Percentiles rank a stretch among this genome's conserved stretches.
phyloP scores from a whole-genome alignment of 92 coral and sea anemone genomes.

The Virgularia gustaviana region DNA sequence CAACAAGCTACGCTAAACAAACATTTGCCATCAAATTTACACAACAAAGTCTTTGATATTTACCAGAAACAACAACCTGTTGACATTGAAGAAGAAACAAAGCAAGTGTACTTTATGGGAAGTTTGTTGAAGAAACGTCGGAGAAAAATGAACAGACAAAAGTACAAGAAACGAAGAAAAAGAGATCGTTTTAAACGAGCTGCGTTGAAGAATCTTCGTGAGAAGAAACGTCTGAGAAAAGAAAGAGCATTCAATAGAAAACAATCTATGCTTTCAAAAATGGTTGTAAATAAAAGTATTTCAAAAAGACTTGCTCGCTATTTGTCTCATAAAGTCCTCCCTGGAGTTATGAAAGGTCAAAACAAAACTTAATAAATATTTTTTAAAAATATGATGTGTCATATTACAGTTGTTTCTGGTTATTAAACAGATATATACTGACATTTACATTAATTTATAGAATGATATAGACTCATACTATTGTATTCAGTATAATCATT shows the following conservation, averaged over 20 bases:
- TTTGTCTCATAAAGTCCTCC: slow-evolving; percentile 33
- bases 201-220: slow-evolving; percentile 69
- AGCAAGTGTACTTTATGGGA: slow-evolving; percentile 37
- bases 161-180: slow-evolving; percentile 82
- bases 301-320: slow-evolving; percentile 32
- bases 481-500: no score
- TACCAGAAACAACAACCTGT: background rate
- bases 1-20: background rate
- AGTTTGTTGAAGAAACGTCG: slow-evolving; percentile 77
- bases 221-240: slow-evolving; percentile 60
- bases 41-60: background rate
- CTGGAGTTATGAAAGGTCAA: slow-evolving; percentile 27
- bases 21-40: background rate
- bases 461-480: no score
- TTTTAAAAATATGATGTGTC: no score
- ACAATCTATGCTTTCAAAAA: slow-evolving; percentile 29
- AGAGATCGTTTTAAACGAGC: slow-evolving; percentile 82
- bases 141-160: slow-evolving; percentile 87
- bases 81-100: slow-evolving; percentile 7
- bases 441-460: no score
- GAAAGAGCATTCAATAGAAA: slow-evolving; percentile 63
- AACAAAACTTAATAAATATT: background rate
- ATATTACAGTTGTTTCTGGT: no score
- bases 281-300: slow-evolving; percentile 34
- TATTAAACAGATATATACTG: no score